Conservation (phyloP, 2,888 invertebrate genomes). For the Noctua pronuba region DNA sequence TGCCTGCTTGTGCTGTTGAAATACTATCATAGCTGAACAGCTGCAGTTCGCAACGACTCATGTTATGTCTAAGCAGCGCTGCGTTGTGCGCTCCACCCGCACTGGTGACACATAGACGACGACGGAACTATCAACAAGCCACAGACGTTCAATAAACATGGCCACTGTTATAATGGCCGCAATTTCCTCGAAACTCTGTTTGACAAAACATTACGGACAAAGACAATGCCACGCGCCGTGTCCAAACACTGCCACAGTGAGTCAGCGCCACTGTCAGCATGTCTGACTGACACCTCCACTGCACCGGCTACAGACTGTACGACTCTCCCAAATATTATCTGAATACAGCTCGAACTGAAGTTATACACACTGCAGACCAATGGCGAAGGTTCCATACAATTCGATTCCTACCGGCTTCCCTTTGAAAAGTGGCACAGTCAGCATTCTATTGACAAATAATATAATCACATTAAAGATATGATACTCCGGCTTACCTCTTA, state of each 20-base stretch:
- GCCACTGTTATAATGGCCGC: conserved; percentile 72
- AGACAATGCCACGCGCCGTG: conserved; percentile 87
- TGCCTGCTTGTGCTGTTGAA: not conserved
- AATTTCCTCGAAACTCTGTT: conserved; percentile 84
- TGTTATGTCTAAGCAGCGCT: conserved; percentile 64
- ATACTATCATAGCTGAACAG: conserved; percentile 14
- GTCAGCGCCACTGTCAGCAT: conserved; percentile 66
- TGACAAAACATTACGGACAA: conserved; percentile 85
- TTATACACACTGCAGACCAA: not conserved
- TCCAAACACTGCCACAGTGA: conserved; percentile 83
- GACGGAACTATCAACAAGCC: conserved; percentile 63
- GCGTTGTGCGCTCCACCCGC: conserved; percentile 30
- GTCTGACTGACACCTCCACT: conserved; percentile 48
- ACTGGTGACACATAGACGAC: conserved; percentile 57
- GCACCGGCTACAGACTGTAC: conserved; percentile 37
- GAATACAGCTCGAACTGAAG: not conserved
- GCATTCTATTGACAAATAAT: no score
- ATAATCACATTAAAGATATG: no score
- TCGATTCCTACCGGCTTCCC: no score
- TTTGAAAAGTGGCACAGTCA: no score
- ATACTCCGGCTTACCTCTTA: no score
- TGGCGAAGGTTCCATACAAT: no score
- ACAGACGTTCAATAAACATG: conserved; percentile 79
- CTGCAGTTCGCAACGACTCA: conserved; percentile 11
- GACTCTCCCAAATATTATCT: conserved; percentile 41